Evolutionary conservation across 1,140 invertebrate genomes (phyloP), one percentile per base, ranked within the genome.

Genomic region (Mercenaria mercenaria): DNA sequence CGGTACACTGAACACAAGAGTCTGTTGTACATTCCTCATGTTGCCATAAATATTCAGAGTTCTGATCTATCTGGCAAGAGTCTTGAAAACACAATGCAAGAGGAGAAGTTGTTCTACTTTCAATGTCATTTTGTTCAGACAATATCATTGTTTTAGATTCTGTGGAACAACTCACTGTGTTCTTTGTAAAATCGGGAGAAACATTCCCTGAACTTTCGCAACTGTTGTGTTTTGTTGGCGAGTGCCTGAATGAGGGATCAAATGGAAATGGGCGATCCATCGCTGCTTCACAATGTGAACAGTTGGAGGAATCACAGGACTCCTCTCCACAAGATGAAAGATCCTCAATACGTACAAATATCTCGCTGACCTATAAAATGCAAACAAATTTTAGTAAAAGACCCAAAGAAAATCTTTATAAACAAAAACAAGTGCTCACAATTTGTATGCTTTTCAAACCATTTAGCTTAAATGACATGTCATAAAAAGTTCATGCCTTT

Each of bases 301-400:
- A 88, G 32, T 74, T 88, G 8, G 85, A 74, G 6, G 85, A 88
- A 50, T 88, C 85, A 67, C 85, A 88, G 15, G 85, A 88, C 20
- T 88, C 85, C 23, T 74, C 85, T 8, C 52, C 52, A 59, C 85
- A 88, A 2, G 72, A 79, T 1, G 72, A 64, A 15, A 79, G 15
- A 61, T 88, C 85, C 37, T 88, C 85, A 39, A 88, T 29, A 6
- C 43, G 43, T 11, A 88, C 32, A 61, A 88, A 88, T 26, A 88
- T 79, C 32, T 88, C 85, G 64, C 85, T 79, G 18, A 76, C 83
- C 83, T 86, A 50, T 23, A 76, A 86, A 10, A 84, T 43, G 72
- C 80, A 74, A 81, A 18, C 34, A 23, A 52, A 61, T 64, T 77
- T n/a, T n/a, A n/a, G n/a, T n/a, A n/a, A n/a, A n/a, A n/a, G n/a